Conservation (phyloP, 37 sponge, comb jelly and placozoan genomes). For the Eunapius fragilis region DNA sequence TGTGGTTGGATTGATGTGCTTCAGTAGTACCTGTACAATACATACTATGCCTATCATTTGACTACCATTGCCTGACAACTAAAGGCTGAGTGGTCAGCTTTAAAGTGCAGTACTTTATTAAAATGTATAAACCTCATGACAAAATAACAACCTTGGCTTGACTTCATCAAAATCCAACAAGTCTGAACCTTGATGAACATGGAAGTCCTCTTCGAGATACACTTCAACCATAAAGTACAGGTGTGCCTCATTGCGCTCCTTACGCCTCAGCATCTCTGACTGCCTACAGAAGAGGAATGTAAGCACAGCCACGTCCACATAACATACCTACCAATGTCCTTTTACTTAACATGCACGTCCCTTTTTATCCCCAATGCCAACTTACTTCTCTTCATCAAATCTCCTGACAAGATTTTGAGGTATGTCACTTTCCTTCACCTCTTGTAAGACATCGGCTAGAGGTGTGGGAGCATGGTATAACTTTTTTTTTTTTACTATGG, state of each 20-base stretch:
- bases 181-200: conserved; percentile 59
- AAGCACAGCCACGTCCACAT: too few species aligned
- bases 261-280: conserved; percentile 74
- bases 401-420: conserved; percentile 67
- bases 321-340: background rate
- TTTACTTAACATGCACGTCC: background rate
- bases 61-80: too few species aligned
- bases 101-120: too few species aligned
- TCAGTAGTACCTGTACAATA: too few species aligned
- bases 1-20: too few species aligned
- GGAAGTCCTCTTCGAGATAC: conserved; percentile 78
- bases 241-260: conserved; percentile 96
- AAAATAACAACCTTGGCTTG: conserved; percentile 39
- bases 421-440: conserved; percentile 84
- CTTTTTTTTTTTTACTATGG: too few species aligned
- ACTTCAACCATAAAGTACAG: conserved; percentile 88
- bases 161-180: conserved; percentile 56
- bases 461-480: too few species aligned
- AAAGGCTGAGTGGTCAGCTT: too few species aligned
- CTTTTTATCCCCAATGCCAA: background rate
- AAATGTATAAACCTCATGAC: too few species aligned
- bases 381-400: conserved; percentile 92
- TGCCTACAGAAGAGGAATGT: conserved; percentile 14
- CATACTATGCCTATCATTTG: too few species aligned
- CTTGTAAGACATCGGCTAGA: conserved; percentile 67